Evolutionary conservation across 2,113 vertebrate genomes (phyloP), one percentile per base, ranked within the genome.

Genomic region (Illadopsis cleaveri): DNA sequence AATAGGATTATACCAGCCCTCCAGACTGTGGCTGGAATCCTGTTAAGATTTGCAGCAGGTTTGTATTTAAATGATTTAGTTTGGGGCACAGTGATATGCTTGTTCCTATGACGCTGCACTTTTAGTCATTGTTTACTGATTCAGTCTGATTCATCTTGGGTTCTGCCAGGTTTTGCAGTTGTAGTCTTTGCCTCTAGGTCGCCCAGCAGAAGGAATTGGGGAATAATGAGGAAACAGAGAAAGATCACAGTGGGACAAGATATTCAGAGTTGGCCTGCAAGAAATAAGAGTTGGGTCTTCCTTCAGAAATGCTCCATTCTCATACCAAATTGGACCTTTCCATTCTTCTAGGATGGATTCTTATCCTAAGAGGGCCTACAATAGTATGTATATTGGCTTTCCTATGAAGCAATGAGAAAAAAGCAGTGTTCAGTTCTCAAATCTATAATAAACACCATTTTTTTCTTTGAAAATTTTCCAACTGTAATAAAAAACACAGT

Each of bases 121-220:
- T 90, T 89, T 89, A 94, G 90, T 88, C 94, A 88, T 70, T 94
- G 65, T 93, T 95, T 90, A 92, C 68, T 79, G 82, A 45, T 75
- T 76, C 45, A 61, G 19, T 65, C 69, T 93, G 94, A 95, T 90
- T 95, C 87, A 89, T 90, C 79, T 64, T 78, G 82, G 60, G 15
- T 90, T 86, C 94, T 96, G 76, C 42, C 79, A 84, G 76, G 37
- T 87, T 91, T 69, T 80, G 82, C 38, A 45, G 33, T 79, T 73
- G 42, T 83, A 54, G 15, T 57, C 33, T 58, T 70, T 80, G 68
- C 66, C 47, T 89, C 10, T 58, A 76, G 40, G 42, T 80, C 62
- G 70, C 65, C 58, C 27, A 77, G 78, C 37, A 89, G 56, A 77
- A 85, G 31, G 62, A 50, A 5, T 38, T 87, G 40, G 21, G 45